Base-by-base conservation (phyloP, 2,888 invertebrate species). In the Amiota communis region DNA sequence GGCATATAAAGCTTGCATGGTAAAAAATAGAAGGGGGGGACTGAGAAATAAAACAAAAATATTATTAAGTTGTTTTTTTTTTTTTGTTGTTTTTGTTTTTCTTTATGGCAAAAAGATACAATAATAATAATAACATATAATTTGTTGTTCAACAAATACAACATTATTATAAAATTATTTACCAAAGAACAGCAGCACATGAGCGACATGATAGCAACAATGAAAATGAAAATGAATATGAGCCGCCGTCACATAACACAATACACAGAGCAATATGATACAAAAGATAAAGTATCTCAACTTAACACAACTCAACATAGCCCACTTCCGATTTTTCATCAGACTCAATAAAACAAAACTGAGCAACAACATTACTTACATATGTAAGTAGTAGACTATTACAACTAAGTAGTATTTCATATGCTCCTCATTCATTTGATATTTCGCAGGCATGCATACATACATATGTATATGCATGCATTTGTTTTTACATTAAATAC, bases 161-260 rank as follows among this genome's bases (percentile, higher is more conserved):
- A 83, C 85, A 83, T 80, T 84, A 83, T 83, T 83, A 83, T 85
- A 86, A 84, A 83, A 83, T 83, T 83, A 84, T 84, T 84, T 84
- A 84, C 83, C 85, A 83, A 81, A 75, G 85, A 84, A 86, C 83
- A 84, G 83, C 78, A 85, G 86, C 85, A 49, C 83, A 84, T 84
- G 80, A 84, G 67, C 46, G 63, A 63, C 46, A 83, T 75, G 73
- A 48, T 20, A 74, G 74, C 72, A 83, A 80, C 83, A 79, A 82
- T 51, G 20, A 36, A 64, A 59, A 75, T 71, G 67, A 70, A 36
- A 67, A 56, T 61, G 70, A 69, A 70, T 70, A 73, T 57, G 64
- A 64, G 71, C 47, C 11, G 70, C 74, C 76, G 71, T 59, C 23
- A 36, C 36, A 61, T 15, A 61, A 61, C 36, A 20, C 11, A 61